Evolutionary conservation across 2,888 invertebrate genomes (phyloP).

Genomic region (Theretra japonica): DNA sequence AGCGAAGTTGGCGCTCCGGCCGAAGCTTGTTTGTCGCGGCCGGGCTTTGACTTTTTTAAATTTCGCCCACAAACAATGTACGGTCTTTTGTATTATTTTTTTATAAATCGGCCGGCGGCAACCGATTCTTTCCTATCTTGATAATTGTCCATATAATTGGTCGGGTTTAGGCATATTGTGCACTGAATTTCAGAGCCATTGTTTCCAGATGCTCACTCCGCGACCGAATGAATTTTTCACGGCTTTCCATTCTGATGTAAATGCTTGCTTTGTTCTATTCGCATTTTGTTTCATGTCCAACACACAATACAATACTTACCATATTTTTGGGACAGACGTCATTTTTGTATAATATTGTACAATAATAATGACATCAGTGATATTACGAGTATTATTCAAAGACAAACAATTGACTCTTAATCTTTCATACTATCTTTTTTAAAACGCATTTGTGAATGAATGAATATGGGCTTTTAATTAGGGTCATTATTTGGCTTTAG

Average conservation of each 20-base stretch:
- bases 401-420: not conserved
- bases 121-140: constrained; percentile 62
- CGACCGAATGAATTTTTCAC: constrained; percentile 35
- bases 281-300: constrained; percentile 15
- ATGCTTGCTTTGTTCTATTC: constrained; percentile 22
- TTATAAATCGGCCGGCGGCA: constrained; percentile 65
- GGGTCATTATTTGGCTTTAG: too few species aligned
- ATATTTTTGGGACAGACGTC: not conserved
- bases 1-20: constrained; percentile 49
- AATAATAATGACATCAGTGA: not conserved
- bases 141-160: constrained; percentile 82
- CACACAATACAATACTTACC: not conserved
- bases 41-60: constrained; percentile 62
- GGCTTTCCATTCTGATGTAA: constrained; percentile 28
- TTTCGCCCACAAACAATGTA: constrained; percentile 56
- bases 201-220: constrained; percentile 42
- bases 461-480: too few species aligned
- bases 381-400: not conserved
- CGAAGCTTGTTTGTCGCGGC: constrained; percentile 60
- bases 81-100: constrained; percentile 61
- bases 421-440: too few species aligned
- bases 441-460: too few species aligned
- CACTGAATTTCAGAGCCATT: constrained; percentile 50
- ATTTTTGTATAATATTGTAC: constrained; percentile 16
- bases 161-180: constrained; percentile 73